phyloP scores from a whole-genome alignment of 1,140 invertebrate genomes.

The Caenorhabditis brenneri region DNA sequence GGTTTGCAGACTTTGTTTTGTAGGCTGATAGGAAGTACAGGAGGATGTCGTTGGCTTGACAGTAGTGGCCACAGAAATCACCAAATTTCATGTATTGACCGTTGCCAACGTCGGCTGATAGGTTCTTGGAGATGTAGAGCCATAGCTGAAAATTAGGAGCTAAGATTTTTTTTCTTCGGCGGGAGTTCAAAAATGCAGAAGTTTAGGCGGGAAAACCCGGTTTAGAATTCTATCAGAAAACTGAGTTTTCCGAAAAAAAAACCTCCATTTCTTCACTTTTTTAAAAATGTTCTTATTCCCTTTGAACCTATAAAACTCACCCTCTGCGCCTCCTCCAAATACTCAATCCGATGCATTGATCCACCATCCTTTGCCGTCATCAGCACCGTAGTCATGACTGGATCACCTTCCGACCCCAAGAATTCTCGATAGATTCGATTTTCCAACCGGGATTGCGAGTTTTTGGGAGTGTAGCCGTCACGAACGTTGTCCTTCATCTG shows the following conservation, averaged over 20 bases:
- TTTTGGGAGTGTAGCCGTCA: slow-evolving; percentile 62
- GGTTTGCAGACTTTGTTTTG: slow-evolving; percentile 35
- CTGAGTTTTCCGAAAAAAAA: neutral
- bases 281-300: neutral
- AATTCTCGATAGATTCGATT: slow-evolving; percentile 65
- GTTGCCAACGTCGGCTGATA: slow-evolving; percentile 39
- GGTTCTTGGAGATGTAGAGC: slow-evolving; percentile 51
- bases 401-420: slow-evolving; percentile 57
- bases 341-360: slow-evolving; percentile 57
- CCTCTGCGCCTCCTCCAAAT: slow-evolving; percentile 60
- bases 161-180: too few species aligned
- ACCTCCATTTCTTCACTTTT: too few species aligned
- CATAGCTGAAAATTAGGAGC: slow-evolving; percentile 4
- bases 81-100: slow-evolving; percentile 56
- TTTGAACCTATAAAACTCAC: neutral
- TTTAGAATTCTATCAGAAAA: too few species aligned
- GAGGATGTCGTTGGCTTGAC: slow-evolving; percentile 58
- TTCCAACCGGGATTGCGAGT: slow-evolving; percentile 62
- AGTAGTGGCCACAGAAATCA: slow-evolving; percentile 66
- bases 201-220: too few species aligned
- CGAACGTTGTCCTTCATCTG: slow-evolving; percentile 58
- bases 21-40: slow-evolving; percentile 52
- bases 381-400: slow-evolving; percentile 55
- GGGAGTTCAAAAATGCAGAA: too few species aligned
- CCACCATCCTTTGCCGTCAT: slow-evolving; percentile 57